Evolutionary conservation across 2,113 vertebrate genomes (phyloP).

Genomic region (Phyllostomus hastatus): DNA sequence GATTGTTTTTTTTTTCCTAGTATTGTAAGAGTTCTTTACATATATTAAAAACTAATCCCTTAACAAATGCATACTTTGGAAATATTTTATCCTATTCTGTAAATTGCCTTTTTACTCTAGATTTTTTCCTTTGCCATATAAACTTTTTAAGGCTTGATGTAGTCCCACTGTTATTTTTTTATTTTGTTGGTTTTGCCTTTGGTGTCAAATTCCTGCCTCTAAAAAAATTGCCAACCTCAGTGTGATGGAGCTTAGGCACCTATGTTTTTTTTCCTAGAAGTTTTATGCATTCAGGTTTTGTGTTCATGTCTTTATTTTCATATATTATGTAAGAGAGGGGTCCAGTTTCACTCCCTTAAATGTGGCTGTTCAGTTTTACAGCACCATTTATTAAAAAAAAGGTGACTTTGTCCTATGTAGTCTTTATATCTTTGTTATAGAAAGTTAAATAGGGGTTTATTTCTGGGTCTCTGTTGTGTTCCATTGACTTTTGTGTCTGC

Average conservation of each 20-base stretch:
- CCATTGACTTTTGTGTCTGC: background rate
- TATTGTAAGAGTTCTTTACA: too few species aligned
- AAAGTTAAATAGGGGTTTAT: background rate
- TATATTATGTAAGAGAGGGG: background rate
- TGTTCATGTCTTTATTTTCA: background rate
- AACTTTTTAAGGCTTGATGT: too few species aligned
- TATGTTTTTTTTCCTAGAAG: background rate
- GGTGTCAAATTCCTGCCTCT: background rate
- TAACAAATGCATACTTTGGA: too few species aligned
- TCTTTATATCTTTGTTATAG: background rate
- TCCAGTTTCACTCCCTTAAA: background rate
- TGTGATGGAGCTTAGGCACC: background rate
- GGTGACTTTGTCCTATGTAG: background rate
- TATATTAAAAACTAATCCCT: too few species aligned
- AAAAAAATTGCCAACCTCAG: background rate
- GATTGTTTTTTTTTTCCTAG: too few species aligned
- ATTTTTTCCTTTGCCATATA: too few species aligned
- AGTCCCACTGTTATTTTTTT: background rate
- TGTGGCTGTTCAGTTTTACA: background rate
- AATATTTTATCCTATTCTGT: too few species aligned
- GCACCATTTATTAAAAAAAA: background rate
- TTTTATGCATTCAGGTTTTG: background rate
- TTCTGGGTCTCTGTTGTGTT: background rate
- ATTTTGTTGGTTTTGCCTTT: background rate
- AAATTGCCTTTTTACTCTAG: background rate